Conservation (phyloP, 2,888 invertebrate genomes). For the Himalopsyche kuldschensis region DNA sequence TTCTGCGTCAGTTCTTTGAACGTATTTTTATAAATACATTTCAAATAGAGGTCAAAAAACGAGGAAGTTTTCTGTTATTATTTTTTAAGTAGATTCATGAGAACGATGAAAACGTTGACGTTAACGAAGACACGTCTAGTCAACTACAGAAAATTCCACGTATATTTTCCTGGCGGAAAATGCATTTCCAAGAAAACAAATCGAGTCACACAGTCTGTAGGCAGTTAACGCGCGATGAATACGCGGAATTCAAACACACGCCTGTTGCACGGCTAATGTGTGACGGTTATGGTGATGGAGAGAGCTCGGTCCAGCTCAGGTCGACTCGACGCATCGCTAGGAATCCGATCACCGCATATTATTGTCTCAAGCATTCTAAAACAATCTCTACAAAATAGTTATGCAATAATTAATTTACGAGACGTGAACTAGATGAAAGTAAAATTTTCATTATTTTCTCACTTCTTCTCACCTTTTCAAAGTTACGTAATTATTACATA, state of each 20-base stretch:
- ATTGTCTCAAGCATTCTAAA: neutral
- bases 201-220: neutral
- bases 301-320: neutral
- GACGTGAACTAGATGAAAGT: neutral
- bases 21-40: no score
- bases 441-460: neutral
- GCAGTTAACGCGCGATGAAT: neutral
- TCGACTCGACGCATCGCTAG: neutral
- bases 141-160: neutral
- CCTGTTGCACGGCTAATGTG: neutral
- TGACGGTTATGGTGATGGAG: neutral
- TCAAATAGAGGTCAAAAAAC: no score
- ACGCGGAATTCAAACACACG: neutral
- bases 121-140: no score
- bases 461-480: neutral
- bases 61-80: no score
- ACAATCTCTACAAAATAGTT: neutral
- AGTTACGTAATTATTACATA: neutral
- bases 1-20: no score
- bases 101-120: no score
- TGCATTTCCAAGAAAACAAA: neutral
- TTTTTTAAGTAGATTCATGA: no score
- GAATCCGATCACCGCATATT: neutral
- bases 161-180: neutral
- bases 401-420: neutral